These are phyloP conservation scores for Sitophilus oryzae DNA, from an alignment of 1,140 invertebrate species.

Conservation along the genomic window DNA sequence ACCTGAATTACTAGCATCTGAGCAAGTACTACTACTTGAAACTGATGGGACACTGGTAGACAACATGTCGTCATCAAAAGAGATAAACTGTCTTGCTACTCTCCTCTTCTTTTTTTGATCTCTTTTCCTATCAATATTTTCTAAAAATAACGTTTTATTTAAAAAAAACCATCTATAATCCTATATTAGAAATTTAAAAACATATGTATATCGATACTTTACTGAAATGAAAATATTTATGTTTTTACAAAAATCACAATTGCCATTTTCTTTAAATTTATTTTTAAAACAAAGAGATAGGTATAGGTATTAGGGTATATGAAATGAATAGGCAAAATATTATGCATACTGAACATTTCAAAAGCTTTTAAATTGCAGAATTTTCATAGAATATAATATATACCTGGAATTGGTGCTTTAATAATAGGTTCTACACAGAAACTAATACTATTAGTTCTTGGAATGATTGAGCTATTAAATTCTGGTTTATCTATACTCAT, in stretches of 20 bases:
- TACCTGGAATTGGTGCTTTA: constrained; percentile 43
- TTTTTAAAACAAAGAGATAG: too few relatives aligned
- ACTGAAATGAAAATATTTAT: too few relatives aligned
- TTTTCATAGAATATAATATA: background rate
- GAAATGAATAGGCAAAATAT: too few relatives aligned
- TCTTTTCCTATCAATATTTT: constrained; percentile 20
- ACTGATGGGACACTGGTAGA: constrained; percentile 39
- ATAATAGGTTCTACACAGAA: constrained; percentile 46
- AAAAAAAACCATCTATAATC: background rate
- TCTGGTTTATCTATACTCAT: constrained; percentile 81
- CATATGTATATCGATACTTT: too few relatives aligned
- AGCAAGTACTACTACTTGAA: constrained; percentile 25
- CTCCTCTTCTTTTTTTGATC: constrained; percentile 35
- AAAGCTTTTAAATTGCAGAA: background rate
- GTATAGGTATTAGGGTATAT: too few relatives aligned
- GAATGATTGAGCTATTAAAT: constrained; percentile 53
- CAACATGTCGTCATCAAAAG: constrained; percentile 40
- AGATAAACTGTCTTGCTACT: constrained; percentile 41
- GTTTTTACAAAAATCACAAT: too few relatives aligned
- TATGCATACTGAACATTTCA: too few relatives aligned
- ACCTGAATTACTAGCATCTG: constrained; percentile 15
- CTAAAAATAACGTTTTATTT: constrained; percentile 5
- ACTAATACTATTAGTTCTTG: constrained; percentile 27
- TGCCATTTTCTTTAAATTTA: too few relatives aligned
- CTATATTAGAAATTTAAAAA: background rate